Evolutionary conservation across 2,113 vertebrate genomes (phyloP), one percentile per base, ranked within the genome.

Genomic region (Jacana jacana): DNA sequence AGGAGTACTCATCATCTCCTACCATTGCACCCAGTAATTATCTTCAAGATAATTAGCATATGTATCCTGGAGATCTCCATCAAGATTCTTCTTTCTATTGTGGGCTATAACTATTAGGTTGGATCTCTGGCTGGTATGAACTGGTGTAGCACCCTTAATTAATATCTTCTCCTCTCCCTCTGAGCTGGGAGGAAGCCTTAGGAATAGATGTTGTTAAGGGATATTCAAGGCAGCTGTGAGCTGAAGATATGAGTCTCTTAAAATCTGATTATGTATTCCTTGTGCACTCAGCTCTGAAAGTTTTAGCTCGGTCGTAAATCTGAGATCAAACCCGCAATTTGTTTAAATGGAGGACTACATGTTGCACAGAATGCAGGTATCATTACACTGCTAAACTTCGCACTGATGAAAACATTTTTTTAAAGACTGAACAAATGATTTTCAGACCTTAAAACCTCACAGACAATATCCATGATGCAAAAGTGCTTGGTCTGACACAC

Each of bases 1-100:
- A 90, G 76, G 76, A 83, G 35, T 64, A 94, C 12, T 48, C 77
- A 88, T 92, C 86, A 84, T 86, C 72, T 71, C 84, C 77, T 84
- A 75, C 61, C 68, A 90, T 17, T 95, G 69, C 33, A 94, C 65
- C 61, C 64, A 84, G 60, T 88, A 92, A 96, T 96, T 96, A 86
- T 42, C 86, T 81, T 58, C 7, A 10, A 28, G 76, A 51, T 91
- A 97, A 95, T 95, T 89, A 94, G 49, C 83, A 39, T 60, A 82
- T 35, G 48, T 68, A 90, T 93, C 91, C 72, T 55, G 48, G 65
- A 93, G 91, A 88, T 64, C 83, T 92, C 69, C 69, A 88, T 89
- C 86, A 86, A 92, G 64, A 55, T n/a, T 73, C 68, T 63, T 86
- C 51, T 66, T 93, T 91, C 92, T 94, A 64, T 96, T 94, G 92